These are phyloP conservation scores for Sardina pilchardus DNA, from an alignment of 2,113 vertebrate genomes.

Conservation along the genomic window DNA sequence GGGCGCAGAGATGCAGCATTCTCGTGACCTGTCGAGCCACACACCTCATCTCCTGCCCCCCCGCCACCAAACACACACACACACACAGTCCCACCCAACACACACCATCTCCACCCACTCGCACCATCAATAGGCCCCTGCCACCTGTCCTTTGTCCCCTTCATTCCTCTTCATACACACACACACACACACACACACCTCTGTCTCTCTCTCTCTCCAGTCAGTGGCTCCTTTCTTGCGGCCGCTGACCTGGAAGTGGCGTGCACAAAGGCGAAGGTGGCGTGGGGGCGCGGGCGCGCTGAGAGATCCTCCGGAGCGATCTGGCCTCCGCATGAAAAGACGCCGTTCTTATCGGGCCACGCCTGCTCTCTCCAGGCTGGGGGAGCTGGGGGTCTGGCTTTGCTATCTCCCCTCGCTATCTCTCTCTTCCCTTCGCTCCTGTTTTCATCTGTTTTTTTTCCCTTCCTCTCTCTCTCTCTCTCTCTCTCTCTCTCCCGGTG, in stretches of 20 bases:
- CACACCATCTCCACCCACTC: conserved; percentile 17
- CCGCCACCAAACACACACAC: conserved; percentile 29
- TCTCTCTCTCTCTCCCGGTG: background rate
- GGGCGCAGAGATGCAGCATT: conserved; percentile 37
- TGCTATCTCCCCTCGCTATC: conserved; percentile 22
- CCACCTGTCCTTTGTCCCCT: conserved; percentile 44
- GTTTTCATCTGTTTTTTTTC: conserved; percentile 14
- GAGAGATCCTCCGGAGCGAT: conserved; percentile 41
- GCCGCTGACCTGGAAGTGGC: conserved; percentile 46
- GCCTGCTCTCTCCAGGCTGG: conserved; percentile 29
- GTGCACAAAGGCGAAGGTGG: conserved; percentile 46
- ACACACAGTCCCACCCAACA: background rate
- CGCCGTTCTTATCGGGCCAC: conserved; percentile 49
- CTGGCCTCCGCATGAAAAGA: conserved; percentile 41
- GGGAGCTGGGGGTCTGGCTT: conserved; percentile 30
- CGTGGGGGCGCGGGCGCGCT: conserved; percentile 21
- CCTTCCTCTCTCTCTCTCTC: background rate
- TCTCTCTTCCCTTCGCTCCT: conserved; percentile 1
- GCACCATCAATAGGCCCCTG: conserved; percentile 51
- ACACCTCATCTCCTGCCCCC: conserved; percentile 15
- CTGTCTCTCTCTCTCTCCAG: background rate
- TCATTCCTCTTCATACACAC: conserved; percentile 15
- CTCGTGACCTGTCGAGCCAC: conserved; percentile 46
- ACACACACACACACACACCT: conserved; percentile 28
- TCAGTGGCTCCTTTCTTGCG: conserved; percentile 44